Evolutionary conservation across 2,888 invertebrate genomes (phyloP).

Genomic region (Eulithis prunata): DNA sequence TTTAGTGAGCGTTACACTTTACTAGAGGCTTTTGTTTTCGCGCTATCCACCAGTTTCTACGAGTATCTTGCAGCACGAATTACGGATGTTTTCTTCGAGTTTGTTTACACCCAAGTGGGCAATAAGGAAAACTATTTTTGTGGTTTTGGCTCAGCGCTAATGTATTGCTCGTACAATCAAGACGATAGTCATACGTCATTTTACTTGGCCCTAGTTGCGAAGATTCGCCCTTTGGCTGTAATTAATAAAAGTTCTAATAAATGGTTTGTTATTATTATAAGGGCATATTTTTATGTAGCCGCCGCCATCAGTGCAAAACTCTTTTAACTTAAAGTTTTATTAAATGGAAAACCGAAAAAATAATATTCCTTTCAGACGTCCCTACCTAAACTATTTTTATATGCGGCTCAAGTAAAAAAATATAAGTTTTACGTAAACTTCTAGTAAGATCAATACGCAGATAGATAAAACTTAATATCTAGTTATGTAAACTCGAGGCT

Average conservation of each 20-base stretch:
- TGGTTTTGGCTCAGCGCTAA: slow-evolving; percentile 34
- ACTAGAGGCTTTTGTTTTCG: slow-evolving; percentile 48
- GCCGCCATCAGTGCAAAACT: background rate
- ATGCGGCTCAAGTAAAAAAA: too few relatives aligned
- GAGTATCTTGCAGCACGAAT: slow-evolving; percentile 31
- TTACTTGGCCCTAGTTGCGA: slow-evolving; percentile 15
- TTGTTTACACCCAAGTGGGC: slow-evolving; percentile 40
- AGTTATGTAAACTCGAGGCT: background rate
- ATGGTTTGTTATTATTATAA: background rate
- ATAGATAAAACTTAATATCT: background rate
- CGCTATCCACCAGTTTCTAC: slow-evolving; percentile 40
- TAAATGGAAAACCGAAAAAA: too few relatives aligned
- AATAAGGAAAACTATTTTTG: slow-evolving; percentile 45
- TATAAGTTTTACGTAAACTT: background rate
- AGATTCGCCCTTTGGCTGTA: slow-evolving; percentile 14
- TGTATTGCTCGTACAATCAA: slow-evolving; percentile 37
- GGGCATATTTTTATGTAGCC: background rate
- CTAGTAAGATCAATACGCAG: background rate
- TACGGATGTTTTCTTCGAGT: slow-evolving; percentile 50
- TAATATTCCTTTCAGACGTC: too few relatives aligned
- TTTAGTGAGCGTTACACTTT: slow-evolving; percentile 51
- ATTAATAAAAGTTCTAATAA: slow-evolving; percentile 20
- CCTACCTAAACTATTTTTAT: too few relatives aligned
- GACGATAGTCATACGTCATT: slow-evolving; percentile 26
- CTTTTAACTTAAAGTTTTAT: too few relatives aligned